Evolutionary conservation across 2,888 invertebrate species (phyloP).

Genomic region (Atrina japonica): DNA sequence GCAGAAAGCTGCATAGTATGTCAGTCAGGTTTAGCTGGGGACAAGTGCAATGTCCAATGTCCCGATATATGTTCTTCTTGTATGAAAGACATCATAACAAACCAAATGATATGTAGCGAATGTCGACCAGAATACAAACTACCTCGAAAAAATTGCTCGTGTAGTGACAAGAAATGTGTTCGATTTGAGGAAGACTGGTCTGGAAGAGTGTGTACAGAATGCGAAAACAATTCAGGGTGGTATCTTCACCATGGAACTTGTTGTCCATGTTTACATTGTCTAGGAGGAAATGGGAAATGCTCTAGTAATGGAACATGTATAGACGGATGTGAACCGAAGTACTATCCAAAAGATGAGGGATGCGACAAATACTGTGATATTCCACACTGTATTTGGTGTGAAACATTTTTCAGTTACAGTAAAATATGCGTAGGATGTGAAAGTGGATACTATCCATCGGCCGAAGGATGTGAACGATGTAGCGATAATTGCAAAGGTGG

Average conservation of each 20-base stretch:
- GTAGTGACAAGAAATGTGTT: slow-evolving; percentile 23
- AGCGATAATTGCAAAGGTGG: slow-evolving; percentile 27
- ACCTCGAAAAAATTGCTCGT: slow-evolving; percentile 30
- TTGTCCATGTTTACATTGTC: slow-evolving; percentile 30
- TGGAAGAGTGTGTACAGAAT: slow-evolving; percentile 6
- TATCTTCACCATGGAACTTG: slow-evolving; percentile 28
- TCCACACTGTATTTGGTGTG: slow-evolving; percentile 20
- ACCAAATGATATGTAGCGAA: slow-evolving; percentile 14
- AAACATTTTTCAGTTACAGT: slow-evolving; percentile 20
- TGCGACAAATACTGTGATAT: slow-evolving; percentile 21
- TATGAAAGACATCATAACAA: slow-evolving; percentile 16
- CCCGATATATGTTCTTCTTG: slow-evolving; percentile 25
- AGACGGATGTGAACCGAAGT: slow-evolving; percentile 31
- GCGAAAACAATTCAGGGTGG: slow-evolving; percentile 19
- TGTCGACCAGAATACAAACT: slow-evolving; percentile 17
- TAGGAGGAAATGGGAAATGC: slow-evolving; percentile 25
- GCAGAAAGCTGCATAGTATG: slow-evolving; percentile 26
- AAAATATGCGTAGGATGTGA: slow-evolving; percentile 29
- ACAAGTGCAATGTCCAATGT: slow-evolving; percentile 29
- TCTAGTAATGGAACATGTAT: slow-evolving; percentile 20
- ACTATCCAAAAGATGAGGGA: slow-evolving; percentile 29
- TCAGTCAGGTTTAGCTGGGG: slow-evolving; percentile 20
- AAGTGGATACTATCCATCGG: slow-evolving; percentile 20
- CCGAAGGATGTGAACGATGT: slow-evolving; percentile 20
- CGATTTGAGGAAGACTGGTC: background rate